Evolutionary conservation across 2,797 vertebrate species (phyloP), one percentile per base, ranked within the genome.

Genomic region (Prunella strophiata): DNA sequence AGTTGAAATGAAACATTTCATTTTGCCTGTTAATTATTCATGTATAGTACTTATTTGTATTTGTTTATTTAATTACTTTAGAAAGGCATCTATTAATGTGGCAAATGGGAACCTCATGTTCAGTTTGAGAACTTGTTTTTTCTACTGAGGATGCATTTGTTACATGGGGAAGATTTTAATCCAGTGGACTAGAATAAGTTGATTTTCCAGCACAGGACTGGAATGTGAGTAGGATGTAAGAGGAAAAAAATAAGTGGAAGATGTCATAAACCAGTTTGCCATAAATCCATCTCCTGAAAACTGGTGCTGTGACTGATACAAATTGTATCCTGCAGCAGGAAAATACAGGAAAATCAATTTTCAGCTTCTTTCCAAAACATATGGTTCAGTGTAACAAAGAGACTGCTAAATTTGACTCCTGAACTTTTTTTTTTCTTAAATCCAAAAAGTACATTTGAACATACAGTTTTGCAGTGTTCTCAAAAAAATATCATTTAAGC

Each of bases 41-140:
- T 85, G 16, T 42, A 70, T 48, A 18, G 9, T 20, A 48, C 19
- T 94, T 77, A 58, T 75, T 86, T 72, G 4, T 89, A 65, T 89
- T 91, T 95, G 71, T 65, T 82, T 83, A 50, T 91, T 92, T 93
- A 92, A 76, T 91, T 88, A 91, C 40, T 80, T 86, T 51, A 74
- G 68, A 84, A 93, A 93, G 6, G 6, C n/a, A 66, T 65, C 50
- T 74, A 83, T 74, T 92, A 94, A 57, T 47, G 63, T 25, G 9
- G 48, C 18, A 74, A 87, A 82, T 36, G 6, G 43, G 48, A 88
- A 73, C 16, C 13, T 87, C 18, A 17, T 18, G 51, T 66, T 89
- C 11, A 71, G 16, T 82, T 40, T 85, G 47, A 87, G 82, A 85
- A 88, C 7, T 51, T 78, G 23, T 50, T 38, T 86, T 82, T 85